Conservation (phyloP, 2,888 invertebrate species). For the Philonicus albiceps region DNA sequence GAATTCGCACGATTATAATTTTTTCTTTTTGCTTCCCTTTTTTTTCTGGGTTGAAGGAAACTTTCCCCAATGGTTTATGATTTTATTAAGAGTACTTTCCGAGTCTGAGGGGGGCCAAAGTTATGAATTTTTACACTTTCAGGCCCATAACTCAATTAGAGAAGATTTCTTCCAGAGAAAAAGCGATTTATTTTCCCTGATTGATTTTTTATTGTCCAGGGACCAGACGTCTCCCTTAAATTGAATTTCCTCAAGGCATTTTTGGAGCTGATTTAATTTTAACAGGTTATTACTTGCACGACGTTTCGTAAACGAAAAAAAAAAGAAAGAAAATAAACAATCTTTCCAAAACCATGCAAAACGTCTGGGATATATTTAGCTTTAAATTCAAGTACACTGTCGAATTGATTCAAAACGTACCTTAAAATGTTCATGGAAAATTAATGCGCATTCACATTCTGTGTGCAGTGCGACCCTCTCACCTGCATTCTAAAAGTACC, state of each 20-base stretch:
- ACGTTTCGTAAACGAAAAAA: not conserved
- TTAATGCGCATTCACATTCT: not conserved
- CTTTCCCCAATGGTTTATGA: slow-evolving; percentile 22
- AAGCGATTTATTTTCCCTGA: not conserved
- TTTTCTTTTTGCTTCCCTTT: not conserved
- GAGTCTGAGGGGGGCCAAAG: not conserved
- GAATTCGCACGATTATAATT: slow-evolving; percentile 33
- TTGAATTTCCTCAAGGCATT: not conserved
- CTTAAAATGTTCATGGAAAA: not conserved
- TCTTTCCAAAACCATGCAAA: not conserved
- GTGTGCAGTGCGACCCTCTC: not conserved
- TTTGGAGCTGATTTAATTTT: not conserved
- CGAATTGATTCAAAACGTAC: not conserved
- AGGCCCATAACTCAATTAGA: not conserved
- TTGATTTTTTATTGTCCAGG: not conserved
- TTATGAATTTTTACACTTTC: slow-evolving; percentile 13
- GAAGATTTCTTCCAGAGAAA: not conserved
- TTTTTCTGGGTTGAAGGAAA: not conserved
- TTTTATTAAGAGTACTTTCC: slow-evolving; percentile 4
- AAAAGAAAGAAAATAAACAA: not conserved
- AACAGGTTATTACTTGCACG: not conserved
- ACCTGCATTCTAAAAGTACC: not conserved
- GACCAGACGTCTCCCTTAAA: not conserved
- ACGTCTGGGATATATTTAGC: not conserved
- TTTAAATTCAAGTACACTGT: not conserved